Base-by-base conservation (phyloP, 2,113 vertebrate species). In the Colossoma macropomum region DNA sequence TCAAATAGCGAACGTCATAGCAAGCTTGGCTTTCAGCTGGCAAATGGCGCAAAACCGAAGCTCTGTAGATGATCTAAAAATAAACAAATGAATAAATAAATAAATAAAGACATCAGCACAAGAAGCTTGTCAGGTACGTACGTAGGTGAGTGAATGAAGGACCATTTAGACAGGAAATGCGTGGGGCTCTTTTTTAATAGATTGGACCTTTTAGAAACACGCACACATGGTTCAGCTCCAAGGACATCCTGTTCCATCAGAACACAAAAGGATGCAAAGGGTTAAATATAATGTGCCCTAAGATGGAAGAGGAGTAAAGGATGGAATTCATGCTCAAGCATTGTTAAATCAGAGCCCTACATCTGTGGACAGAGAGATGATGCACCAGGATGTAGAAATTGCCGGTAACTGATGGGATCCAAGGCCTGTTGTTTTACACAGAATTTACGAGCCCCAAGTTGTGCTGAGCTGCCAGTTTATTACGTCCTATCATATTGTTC, bases 231-330 rank as follows among this genome's bases (percentile, higher is more conserved):
- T 28, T 84, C 73, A 86, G 81, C 32, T 52, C 16, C 21, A 71
- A 71, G 85, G 75, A 79, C 77, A 62, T 63, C 25, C 38, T 73
- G 84, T 81, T 87, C 66, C 65, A 71, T 10, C 45, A 25, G n/a
- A 27, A 10, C 72, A 87, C 32, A 85, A 87, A 84, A 56, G 77
- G 38, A 88, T 60, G 70, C 6, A 32, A 30, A 23, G 69, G 30
- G 34, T 19, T 21, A 45, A 13, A 75, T 60, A 66, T 50, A 68
- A 72, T 25, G 12, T 41, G 41, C 70, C 68, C 15, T 0, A 19
- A 80, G 70, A 27, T 19, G 19, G 27, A 21, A 13, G 23, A 16
- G 25, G 34, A 45, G 52, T 48, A 23, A 23, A 27, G 41, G 54
- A 45, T 25, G 34, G 38, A 25, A n/a, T 68, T 52, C 21, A 56